These are phyloP conservation scores for Apocrypta bakeri DNA, from an alignment of 1,140 invertebrate species.

Conservation along the genomic window DNA sequence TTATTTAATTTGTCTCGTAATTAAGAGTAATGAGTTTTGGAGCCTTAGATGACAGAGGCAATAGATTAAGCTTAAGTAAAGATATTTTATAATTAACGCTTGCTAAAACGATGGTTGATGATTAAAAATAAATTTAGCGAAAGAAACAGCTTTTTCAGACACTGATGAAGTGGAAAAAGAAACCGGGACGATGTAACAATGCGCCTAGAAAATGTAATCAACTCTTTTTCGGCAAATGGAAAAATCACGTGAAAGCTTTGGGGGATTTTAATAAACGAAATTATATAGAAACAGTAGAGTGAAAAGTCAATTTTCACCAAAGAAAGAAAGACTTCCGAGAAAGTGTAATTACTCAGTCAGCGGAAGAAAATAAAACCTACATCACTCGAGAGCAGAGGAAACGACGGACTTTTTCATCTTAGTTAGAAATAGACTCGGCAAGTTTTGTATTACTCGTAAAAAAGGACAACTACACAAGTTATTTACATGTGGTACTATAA, in stretches of 20 bases:
- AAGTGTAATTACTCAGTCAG: conserved; percentile 33
- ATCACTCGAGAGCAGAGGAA: conserved; percentile 9
- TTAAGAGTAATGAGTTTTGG: neutral
- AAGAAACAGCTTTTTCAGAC: neutral
- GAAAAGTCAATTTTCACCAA: neutral
- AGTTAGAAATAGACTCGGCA: conserved; percentile 42
- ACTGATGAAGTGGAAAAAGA: neutral
- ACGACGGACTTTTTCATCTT: conserved; percentile 36
- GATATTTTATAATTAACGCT: neutral
- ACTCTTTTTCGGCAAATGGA: too few species aligned
- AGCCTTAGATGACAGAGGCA: neutral
- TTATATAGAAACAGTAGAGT: neutral
- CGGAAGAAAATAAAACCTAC: conserved; percentile 24
- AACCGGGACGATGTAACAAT: too few species aligned
- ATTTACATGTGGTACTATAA: neutral
- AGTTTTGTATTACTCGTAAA: conserved; percentile 41
- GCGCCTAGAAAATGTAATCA: too few species aligned
- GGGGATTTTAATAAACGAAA: conserved; percentile 16
- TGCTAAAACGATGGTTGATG: too few species aligned
- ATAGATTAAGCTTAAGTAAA: neutral
- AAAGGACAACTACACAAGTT: neutral
- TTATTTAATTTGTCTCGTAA: neutral
- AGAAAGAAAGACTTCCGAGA: neutral
- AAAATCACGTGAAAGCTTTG: neutral
- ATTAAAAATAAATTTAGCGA: neutral